A percentile compares a stretch with the other conserved stretches of the same genome.
These are phyloP conservation scores for Lepidonotus clava DNA, from an alignment of 2,888 invertebrate species.

Conservation along the genomic window DNA sequence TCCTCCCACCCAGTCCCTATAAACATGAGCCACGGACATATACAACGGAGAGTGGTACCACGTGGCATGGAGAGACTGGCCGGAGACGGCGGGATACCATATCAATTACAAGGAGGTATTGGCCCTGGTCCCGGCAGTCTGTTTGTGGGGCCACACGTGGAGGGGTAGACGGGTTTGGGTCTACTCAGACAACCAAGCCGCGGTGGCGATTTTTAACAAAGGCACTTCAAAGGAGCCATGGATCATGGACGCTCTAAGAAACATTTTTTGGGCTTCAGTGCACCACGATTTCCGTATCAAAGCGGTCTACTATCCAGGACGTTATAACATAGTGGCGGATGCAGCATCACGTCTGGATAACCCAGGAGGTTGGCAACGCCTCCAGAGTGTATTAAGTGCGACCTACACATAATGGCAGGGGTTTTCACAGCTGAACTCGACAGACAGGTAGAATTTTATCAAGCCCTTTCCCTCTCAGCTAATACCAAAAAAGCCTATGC, in stretches of 20 bases:
- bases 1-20: no score
- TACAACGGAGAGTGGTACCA: background rate
- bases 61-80: background rate
- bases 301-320: background rate
- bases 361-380: no score
- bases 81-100: no score
- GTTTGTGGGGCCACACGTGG: background rate
- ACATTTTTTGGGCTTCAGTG: background rate
- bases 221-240: background rate
- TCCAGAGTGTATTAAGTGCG: no score
- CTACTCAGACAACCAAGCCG: background rate
- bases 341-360: background rate
- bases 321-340: background rate
- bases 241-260: background rate
- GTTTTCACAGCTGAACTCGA: no score
- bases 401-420: no score
- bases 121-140: background rate
- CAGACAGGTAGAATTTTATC: no score
- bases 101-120: background rate
- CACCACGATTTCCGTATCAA: background rate
- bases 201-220: conserved; percentile 6
- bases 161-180: background rate
- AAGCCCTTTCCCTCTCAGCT: no score
- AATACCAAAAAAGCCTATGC: no score
- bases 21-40: no score